Base-by-base conservation (phyloP, 2,888 invertebrate genomes). In the Lutraria lutraria region DNA sequence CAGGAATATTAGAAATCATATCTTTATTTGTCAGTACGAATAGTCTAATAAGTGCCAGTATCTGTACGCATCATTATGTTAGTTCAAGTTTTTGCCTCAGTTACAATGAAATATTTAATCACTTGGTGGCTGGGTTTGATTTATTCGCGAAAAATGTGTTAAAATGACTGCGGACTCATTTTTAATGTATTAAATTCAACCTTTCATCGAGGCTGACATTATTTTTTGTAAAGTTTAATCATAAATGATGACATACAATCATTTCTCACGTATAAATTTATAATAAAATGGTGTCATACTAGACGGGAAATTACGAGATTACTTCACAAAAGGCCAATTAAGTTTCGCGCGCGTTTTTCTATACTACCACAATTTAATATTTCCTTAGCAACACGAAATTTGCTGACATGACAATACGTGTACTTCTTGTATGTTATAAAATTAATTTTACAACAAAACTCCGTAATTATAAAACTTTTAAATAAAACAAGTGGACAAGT, bases 61-160 rank as follows among this genome's bases (percentile, higher is more conserved):
- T 31, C 34, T 83, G 34, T 52, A 63, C 21, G 15, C 29, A 83
- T 83, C 83, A 34, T 21, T n/a, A 34, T 83, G 43, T 63, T 63
- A 1, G 4, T 83, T 83, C 63, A 83, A 83, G 16, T n/a, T 43
- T 63, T 83, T n/a, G 12, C n/a, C 19, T 29, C 52, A 43, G 34
- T 43, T 83, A 83, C 83, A 83, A 60, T 31, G 83, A 63, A 83
- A 63, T 8, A 43, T 43, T 63, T 83, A 60, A 83, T 83, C n/a
- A 63, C 83, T 15, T 81, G n/a, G 63, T 60, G 21, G 25, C 53
- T 25, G 29, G 29, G 56, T 19, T 29, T 56, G 54, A 81, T 81
- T 81, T 81, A 81, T 56, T 53, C 54, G 31, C 43, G 29, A 31
- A 54, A 56, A 54, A 56, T 54, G 54, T 54, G 25, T 56, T n/a